phyloP scores from a whole-genome alignment of 2,113 vertebrate species.

The Pleuronectes platessa region DNA sequence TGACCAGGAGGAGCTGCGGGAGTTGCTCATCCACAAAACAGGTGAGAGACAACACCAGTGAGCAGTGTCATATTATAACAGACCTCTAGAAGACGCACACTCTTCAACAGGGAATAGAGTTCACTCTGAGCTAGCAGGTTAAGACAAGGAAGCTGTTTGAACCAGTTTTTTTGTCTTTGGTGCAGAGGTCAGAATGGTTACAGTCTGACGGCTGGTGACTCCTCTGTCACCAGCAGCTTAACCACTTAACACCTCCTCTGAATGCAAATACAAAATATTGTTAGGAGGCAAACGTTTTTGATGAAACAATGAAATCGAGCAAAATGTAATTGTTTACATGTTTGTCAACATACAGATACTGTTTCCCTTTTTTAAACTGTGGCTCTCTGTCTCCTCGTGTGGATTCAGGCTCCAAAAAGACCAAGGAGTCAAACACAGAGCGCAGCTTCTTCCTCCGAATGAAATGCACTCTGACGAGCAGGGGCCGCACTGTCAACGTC shows the following conservation, averaged over 20 bases:
- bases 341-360: background rate
- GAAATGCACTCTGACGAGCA: constrained; percentile 97
- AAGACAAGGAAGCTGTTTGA: constrained; percentile 17
- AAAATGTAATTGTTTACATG: background rate
- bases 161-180: constrained; percentile 14
- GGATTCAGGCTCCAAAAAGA: constrained; percentile 90
- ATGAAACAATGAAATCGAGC: background rate
- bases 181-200: constrained; percentile 18
- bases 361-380: constrained; percentile 4
- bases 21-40: constrained; percentile 93
- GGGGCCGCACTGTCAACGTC: constrained; percentile 97
- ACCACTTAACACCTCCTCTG: background rate
- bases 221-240: constrained; percentile 5
- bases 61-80: background rate
- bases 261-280: constrained; percentile 1
- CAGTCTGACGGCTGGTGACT: background rate
- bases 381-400: constrained; percentile 23
- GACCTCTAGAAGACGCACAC: constrained; percentile 2
- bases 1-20: constrained; percentile 97
- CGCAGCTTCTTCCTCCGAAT: constrained; percentile 95
- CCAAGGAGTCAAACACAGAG: constrained; percentile 91
- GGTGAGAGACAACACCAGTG: constrained; percentile 80
- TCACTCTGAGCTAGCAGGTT: constrained; percentile 7
- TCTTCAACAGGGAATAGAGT: background rate
- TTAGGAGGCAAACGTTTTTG: background rate